These are phyloP conservation scores for Lasioglossum baleicum DNA, from an alignment of 1,140 invertebrate species.

Conservation along the genomic window DNA sequence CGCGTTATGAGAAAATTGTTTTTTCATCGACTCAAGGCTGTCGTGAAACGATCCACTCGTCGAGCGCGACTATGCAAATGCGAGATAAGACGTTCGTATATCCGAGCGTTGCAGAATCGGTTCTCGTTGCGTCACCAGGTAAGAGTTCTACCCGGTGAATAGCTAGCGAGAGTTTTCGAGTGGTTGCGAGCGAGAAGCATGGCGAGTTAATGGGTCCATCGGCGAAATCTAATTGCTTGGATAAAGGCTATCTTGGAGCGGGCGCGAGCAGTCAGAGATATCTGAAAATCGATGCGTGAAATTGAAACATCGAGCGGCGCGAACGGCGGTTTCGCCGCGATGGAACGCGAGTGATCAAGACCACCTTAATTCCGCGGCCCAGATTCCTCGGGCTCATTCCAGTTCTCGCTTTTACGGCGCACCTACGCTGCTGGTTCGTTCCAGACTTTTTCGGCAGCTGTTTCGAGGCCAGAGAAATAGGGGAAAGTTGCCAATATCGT, in stretches of 20 bases:
- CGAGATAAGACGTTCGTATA: constrained; percentile 19
- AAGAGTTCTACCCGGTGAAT: not conserved
- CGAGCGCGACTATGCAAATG: constrained; percentile 28
- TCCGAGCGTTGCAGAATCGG: not conserved
- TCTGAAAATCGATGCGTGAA: constrained; percentile 20
- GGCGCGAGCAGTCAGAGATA: not conserved
- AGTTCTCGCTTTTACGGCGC: constrained; percentile 7
- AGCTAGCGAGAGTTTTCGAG: not conserved
- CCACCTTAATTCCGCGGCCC: not conserved
- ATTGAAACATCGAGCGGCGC: constrained; percentile 15
- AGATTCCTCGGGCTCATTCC: constrained; percentile 13
- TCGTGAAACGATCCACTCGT: not conserved
- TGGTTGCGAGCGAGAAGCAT: constrained; percentile 16
- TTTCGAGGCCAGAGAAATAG: too few relatives aligned
- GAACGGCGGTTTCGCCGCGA: not conserved
- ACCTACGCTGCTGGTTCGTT: not conserved
- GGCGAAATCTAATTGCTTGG: constrained; percentile 41
- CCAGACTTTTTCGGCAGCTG: too few relatives aligned
- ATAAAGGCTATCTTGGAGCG: constrained; percentile 38
- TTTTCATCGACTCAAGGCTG: not conserved
- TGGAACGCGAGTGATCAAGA: not conserved
- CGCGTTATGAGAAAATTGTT: too few relatives aligned
- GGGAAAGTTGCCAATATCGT: too few relatives aligned
- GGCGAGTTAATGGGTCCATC: constrained; percentile 41
- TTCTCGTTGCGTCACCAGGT: constrained; percentile 6